Evolutionary conservation across 2,797 vertebrate genomes (phyloP), one percentile per base, ranked within the genome.

Genomic region (Allobates femoralis): DNA sequence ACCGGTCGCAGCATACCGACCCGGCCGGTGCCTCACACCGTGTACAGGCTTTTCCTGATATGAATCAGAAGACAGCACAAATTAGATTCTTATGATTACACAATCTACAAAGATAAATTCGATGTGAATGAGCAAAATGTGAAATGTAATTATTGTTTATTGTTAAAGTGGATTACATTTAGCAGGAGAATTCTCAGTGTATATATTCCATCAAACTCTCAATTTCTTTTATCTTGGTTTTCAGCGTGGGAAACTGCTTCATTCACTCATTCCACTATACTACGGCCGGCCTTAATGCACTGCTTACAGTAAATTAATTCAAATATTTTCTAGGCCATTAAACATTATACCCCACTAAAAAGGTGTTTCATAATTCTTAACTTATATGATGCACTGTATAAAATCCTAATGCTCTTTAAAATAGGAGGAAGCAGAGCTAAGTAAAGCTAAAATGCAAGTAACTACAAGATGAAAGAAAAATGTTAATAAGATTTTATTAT

Each of bases 71-170:
- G 66, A 58, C 81, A 73, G 30, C 53, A 73, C 80, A 82, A 82
- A 83, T 83, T 73, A 83, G 81, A 83, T 83, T 83, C 81, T 60
- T 55, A 83, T 83, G 81, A 83, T 74, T 74, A 60, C 51, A 73
- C 51, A 71, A 53, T 73, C 53, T 55, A 71, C 51, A 83, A 82
- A 82, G 64, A 82, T 34, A 71, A 73, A 83, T 83, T 74, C 81
- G 28, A 83, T 82, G 53, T n/a, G 81, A 82, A 82, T 73, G 66
- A 83, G 69, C 32, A 74, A 83, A 58, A 73, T 71, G 53, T 73
- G 53, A 83, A 58, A 71, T 46, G 26, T 83, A 83, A 83, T 83
- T 83, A 73, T 74, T 83, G 80, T 83, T 83, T 83, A 83, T 83
- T 83, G 81, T 83, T 55, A 83, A 74, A 83, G 67, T 60, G 67